A percentile compares a stretch with the other conserved stretches of the same genome.
Evolutionary conservation across 2,888 invertebrate species (phyloP).

Genomic region (Nasonia oneida): DNA sequence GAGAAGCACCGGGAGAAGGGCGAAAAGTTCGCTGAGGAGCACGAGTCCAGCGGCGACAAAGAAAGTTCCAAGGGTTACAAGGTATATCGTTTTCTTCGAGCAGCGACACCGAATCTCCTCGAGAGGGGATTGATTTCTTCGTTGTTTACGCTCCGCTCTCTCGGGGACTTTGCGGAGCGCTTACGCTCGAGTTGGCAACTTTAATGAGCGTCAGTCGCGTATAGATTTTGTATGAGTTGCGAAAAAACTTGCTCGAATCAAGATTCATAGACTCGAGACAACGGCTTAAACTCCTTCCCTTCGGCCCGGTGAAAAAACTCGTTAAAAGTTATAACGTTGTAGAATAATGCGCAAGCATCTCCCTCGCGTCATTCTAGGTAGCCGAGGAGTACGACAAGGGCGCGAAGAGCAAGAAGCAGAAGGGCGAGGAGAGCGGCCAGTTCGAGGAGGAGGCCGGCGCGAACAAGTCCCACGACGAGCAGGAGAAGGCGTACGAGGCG

Average conservation of each 20-base stretch:
- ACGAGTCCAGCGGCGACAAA: conserved; percentile 64
- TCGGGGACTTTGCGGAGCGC: neutral
- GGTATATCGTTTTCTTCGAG: conserved; percentile 43
- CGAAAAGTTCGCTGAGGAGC: conserved; percentile 53
- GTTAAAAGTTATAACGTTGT: neutral
- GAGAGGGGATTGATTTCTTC: neutral
- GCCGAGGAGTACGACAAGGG: conserved; percentile 70
- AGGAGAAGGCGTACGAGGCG: conserved; percentile 81
- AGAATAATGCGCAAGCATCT: too few species aligned
- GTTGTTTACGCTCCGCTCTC: neutral
- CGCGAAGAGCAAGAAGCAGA: conserved; percentile 80
- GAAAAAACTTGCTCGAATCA: neutral
- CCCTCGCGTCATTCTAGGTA: conserved; percentile 27
- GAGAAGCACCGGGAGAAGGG: conserved; percentile 62
- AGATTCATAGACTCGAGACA: neutral
- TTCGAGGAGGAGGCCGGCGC: conserved; percentile 80
- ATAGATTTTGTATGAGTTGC: neutral
- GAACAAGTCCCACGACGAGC: conserved; percentile 81
- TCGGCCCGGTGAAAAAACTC: neutral
- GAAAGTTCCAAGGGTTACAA: conserved; percentile 71
- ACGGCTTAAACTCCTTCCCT: neutral
- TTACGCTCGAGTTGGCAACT: neutral
- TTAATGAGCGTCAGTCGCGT: neutral
- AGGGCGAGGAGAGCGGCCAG: conserved; percentile 76
- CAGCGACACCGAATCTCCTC: neutral